These are phyloP conservation scores for Mus musculus DNA, from an alignment of 2,113 vertebrate genomes.

Conservation along the genomic window DNA sequence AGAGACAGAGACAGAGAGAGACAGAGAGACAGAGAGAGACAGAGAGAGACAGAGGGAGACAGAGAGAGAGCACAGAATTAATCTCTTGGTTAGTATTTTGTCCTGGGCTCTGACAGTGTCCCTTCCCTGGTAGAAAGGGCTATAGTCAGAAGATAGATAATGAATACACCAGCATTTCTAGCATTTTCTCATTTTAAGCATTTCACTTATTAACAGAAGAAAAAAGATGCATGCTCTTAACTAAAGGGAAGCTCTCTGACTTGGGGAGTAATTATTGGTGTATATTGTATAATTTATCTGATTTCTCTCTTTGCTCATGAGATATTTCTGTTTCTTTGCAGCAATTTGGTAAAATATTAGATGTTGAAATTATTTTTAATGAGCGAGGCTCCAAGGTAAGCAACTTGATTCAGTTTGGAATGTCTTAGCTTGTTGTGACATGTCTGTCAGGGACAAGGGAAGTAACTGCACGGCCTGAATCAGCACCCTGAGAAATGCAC, in stretches of 20 bases:
- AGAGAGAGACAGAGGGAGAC: not conserved
- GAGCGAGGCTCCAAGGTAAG: constrained; percentile 96
- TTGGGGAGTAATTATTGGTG: not conserved
- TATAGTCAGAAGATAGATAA: not conserved
- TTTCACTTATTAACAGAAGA: not conserved
- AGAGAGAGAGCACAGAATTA: too few species aligned
- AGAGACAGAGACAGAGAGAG: not conserved
- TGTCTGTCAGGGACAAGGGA: constrained; percentile 69
- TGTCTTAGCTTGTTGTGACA: constrained; percentile 61
- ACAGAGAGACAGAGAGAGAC: not conserved
- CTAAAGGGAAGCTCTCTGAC: not conserved
- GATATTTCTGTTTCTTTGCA: constrained; percentile 90
- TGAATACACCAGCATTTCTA: accelerated
- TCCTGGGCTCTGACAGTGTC: accelerated
- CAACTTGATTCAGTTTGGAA: constrained; percentile 81
- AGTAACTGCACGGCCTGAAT: constrained; percentile 86
- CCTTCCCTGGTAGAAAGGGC: not conserved
- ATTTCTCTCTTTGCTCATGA: constrained; percentile 78
- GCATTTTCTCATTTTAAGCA: not conserved
- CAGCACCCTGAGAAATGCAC: constrained; percentile 52
- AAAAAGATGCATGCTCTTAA: not conserved
- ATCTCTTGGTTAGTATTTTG: not conserved
- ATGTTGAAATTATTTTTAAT: constrained; percentile 99
- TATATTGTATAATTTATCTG: not conserved
- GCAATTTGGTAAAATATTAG: constrained; percentile 99